Percentiles rank a stretch among this genome's conserved stretches.
These are phyloP conservation scores for Carassius carassius DNA, from an alignment of 2,113 vertebrate species.

Conservation along the genomic window DNA sequence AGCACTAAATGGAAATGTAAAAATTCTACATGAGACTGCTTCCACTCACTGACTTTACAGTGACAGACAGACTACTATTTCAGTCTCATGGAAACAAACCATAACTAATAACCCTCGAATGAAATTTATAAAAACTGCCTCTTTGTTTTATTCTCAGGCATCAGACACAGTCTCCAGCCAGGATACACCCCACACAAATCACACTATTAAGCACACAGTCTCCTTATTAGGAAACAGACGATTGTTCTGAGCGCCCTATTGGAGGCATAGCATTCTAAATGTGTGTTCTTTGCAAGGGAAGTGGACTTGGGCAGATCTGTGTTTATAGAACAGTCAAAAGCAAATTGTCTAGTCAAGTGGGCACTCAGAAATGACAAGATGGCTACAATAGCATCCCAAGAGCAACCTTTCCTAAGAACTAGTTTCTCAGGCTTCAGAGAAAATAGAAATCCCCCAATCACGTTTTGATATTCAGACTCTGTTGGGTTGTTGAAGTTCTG, in stretches of 20 bases:
- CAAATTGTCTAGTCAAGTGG: slow-evolving; percentile 49
- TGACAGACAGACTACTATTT: slow-evolving; percentile 19
- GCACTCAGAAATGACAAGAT: slow-evolving; percentile 39
- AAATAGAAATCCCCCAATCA: slow-evolving; percentile 38
- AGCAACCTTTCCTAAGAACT: slow-evolving; percentile 22
- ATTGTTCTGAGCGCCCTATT: slow-evolving; percentile 38
- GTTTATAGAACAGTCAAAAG: slow-evolving; percentile 50
- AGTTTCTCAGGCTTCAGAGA: slow-evolving; percentile 52
- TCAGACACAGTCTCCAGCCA: slow-evolving; percentile 25
- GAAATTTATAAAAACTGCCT: slow-evolving; percentile 3
- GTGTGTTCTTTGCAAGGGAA: slow-evolving; percentile 28
- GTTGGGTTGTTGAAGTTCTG: not conserved
- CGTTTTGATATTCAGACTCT: not conserved
- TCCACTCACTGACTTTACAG: too few relatives aligned
- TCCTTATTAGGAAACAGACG: slow-evolving; percentile 46
- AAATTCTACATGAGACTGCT: not conserved
- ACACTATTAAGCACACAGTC: slow-evolving; percentile 26
- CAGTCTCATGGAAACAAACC: slow-evolving; percentile 47
- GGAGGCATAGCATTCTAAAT: slow-evolving; percentile 34
- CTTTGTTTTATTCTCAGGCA: slow-evolving; percentile 44
- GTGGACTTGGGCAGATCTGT: slow-evolving; percentile 29
- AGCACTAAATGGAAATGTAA: not conserved
- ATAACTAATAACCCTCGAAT: slow-evolving; percentile 43
- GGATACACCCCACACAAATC: slow-evolving; percentile 49
- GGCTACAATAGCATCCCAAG: slow-evolving; percentile 44